Base-by-base conservation (phyloP, 2,113 vertebrate genomes). In the Thalassoma bifasciatum region DNA sequence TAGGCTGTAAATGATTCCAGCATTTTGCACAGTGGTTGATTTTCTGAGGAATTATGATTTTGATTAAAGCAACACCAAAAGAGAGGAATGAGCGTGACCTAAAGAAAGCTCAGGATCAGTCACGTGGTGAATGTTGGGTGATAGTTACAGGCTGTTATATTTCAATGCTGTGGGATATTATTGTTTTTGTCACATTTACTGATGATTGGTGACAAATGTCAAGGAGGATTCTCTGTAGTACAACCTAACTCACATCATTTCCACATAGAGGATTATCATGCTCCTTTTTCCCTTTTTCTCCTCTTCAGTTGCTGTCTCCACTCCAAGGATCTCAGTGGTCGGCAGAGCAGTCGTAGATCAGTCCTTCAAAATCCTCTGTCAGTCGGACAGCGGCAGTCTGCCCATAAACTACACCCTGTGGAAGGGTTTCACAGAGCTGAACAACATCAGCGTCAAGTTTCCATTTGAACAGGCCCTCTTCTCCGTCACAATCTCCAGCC, bases 321-420 rank as follows among this genome's bases (percentile, higher is more conserved):
- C 4, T 26, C 94, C 94, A 1, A 61, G 44, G 21, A 91, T 95
- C 58, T 71, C 16, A 0, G 78, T 81, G 24, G 9, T 19, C 1
- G 82, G 59, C 3, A 30, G 5, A 2, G 89, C 85, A 1, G 21
- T 95, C 21, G 36, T 93, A 8, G 81, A 78, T 0, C 26, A 22
- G 14, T 38, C 52, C 11, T 66, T 94, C 36, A n/a, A 9, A 38
- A 85, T 95, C 59, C 50, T 23, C 24, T 95, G 94, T 68, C 24
- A 19, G 30, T 94, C 93, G 0, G 72, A 85, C 2, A 10, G 0
- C 0, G 94, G 94, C 61, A 93, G 84, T 60, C 66, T 89, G 37
- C 94, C 94, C 0, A 92, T 95, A 57, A 88, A n/a, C 26, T 94
- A 94, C 92, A 91, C 81, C 8, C 84, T 94, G 58, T 19, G 40